A percentile compares a stretch with the other conserved stretches of the same genome.
These are phyloP conservation scores for Sebastes steindachneri DNA, from an alignment of 2,797 vertebrate species.

Conservation along the genomic window DNA sequence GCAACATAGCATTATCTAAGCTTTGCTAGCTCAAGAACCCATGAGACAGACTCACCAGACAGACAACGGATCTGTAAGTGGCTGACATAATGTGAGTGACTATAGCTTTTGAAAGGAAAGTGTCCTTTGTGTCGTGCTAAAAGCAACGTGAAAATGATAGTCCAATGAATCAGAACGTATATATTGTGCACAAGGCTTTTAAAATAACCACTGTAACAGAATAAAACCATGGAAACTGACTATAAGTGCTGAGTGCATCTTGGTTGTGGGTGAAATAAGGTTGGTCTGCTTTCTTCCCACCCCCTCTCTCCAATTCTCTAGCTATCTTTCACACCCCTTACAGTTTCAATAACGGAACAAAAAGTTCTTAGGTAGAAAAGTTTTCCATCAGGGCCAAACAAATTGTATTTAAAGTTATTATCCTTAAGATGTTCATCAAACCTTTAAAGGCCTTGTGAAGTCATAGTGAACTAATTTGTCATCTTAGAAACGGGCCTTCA, in stretches of 20 bases:
- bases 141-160: slow-evolving; percentile 1
- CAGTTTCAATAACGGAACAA: not conserved
- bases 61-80: not conserved
- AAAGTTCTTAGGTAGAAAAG: not conserved
- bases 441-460: not conserved
- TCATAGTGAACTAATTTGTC: not conserved
- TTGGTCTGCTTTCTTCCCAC: not conserved
- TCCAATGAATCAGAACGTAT: not conserved
- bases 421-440: not conserved
- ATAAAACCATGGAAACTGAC: slow-evolving; percentile 22
- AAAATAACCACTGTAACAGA: slow-evolving; percentile 10
- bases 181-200: slow-evolving; percentile 11
- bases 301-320: not conserved
- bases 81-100: not conserved
- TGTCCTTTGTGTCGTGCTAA: not conserved
- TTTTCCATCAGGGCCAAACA: not conserved
- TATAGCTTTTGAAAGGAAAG: not conserved
- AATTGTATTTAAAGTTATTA: not conserved
- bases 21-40: not conserved
- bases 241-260: slow-evolving; percentile 16
- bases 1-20: not conserved
- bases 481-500: not conserved
- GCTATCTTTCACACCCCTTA: not conserved
- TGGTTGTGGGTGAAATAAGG: slow-evolving; percentile 8
- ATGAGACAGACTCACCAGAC: not conserved